phyloP scores from a whole-genome alignment of 2,888 invertebrate species.

The Trichopria drosophilae region DNA sequence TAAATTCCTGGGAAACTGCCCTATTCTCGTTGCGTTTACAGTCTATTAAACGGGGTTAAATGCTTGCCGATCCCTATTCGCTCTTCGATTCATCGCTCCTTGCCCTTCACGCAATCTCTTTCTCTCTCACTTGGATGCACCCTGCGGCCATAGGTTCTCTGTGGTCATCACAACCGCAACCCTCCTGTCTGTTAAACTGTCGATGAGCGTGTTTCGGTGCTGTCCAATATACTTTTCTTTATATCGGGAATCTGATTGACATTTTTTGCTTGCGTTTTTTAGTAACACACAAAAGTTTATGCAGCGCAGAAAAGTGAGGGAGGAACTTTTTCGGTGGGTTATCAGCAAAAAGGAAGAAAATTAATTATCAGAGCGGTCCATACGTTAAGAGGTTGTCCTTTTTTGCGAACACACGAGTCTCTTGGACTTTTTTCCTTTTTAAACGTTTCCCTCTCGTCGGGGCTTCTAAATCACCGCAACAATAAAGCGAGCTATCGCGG shows the following conservation, averaged over 20 bases:
- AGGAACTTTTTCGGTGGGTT: too few relatives aligned
- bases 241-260: too few relatives aligned
- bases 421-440: slow-evolving; percentile 29
- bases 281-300: too few relatives aligned
- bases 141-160: too few relatives aligned
- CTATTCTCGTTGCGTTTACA: slow-evolving; percentile 42
- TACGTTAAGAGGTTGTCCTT: slow-evolving; percentile 2
- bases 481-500: slow-evolving; percentile 33
- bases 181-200: too few relatives aligned
- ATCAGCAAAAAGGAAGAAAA: too few relatives aligned
- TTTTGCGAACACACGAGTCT: slow-evolving; percentile 10
- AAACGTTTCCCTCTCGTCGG: slow-evolving; percentile 32
- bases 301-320: too few relatives aligned
- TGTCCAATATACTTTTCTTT: too few relatives aligned
- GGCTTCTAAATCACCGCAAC: slow-evolving; percentile 42
- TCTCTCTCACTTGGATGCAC: too few relatives aligned
- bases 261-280: too few relatives aligned
- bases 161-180: slow-evolving; percentile 30
- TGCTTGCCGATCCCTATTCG: slow-evolving; percentile 20
- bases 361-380: slow-evolving; percentile 19
- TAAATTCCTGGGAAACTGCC: slow-evolving; percentile 45
- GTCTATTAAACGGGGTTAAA: slow-evolving; percentile 43
- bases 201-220: too few relatives aligned
- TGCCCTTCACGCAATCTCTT: too few relatives aligned
- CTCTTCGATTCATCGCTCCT: slow-evolving; percentile 18